Base-by-base conservation (phyloP, 2,888 invertebrate genomes). In the Heliconius hortense region DNA sequence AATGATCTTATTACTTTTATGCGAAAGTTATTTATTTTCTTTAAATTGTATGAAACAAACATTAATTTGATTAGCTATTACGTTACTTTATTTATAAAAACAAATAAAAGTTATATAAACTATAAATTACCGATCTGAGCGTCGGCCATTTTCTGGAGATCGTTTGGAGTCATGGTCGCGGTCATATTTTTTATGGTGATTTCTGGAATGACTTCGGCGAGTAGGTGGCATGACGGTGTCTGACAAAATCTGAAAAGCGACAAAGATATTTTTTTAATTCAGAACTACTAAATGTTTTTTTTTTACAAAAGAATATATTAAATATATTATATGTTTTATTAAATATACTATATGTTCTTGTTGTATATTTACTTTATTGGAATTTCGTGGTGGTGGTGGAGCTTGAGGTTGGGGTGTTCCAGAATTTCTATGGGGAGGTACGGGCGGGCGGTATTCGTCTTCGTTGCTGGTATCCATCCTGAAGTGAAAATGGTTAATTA, bases 351-450 rank as follows among this genome's bases (percentile, higher is more conserved):
- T n/a, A 7, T 64, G 35, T 71, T 24, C 21, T 26, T 15, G 31
- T 21, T 21, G 1, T n/a, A 11, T 21, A 76, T 89, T 89, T 83
- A 94, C 94, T 84, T 95, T 95, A 84, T 81, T 84, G 59, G 94
- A 89, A 82, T 95, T 94, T 73, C 93, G 84, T 59, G 90, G 90
- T 43, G 91, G 93, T 79, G 89, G 86, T 59, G 91, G 91, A 74
- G 88, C 80, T 76, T 88, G 90, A 60, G 88, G 87, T 78, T 88
- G 90, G 53, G 90, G 87, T 60, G 95, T 92, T 31, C 95, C 95
- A 59, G 97, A 95, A 90, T 96, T 97, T 81, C 97, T 95, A 86
- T 98, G 98, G 48, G 97, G 98, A 31, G 98, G 98, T 75, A 98
- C 97, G n/a, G 97, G 97, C 7, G 98, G 97, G 81, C 96, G 95